Conservation (phyloP, 2,888 invertebrate species). For the Tanytarsus gracilentus region DNA sequence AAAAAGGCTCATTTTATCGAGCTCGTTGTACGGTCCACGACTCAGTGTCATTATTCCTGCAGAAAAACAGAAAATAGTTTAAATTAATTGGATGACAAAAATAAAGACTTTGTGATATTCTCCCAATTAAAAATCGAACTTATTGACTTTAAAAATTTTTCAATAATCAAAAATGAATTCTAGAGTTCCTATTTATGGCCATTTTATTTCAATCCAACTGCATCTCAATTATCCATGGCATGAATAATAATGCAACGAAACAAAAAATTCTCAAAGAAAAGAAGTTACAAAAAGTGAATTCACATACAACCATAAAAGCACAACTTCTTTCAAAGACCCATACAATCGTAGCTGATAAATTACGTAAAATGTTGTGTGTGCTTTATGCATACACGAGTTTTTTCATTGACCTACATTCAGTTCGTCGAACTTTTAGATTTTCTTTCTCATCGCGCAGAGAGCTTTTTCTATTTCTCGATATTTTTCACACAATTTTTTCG, state of each 20-base stretch:
- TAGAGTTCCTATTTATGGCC: no score
- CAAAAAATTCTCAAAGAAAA: no score
- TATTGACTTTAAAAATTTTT: no score
- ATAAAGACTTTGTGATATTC: no score
- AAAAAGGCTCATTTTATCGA: slow-evolving; percentile 98
- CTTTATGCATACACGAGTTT: slow-evolving; percentile 20
- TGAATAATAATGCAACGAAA: no score
- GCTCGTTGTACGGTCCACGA: slow-evolving; percentile 89
- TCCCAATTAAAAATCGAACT: no score
- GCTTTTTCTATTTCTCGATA: slow-evolving; percentile 8
- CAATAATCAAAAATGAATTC: no score
- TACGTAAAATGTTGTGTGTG: slow-evolving; percentile 20
- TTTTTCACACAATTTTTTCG: no score
- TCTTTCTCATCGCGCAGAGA: slow-evolving; percentile 4
- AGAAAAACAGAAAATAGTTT: slow-evolving; percentile 34
- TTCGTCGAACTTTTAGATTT: slow-evolving; percentile 20
- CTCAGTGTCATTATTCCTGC: slow-evolving; percentile 96
- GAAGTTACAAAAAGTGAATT: no score
- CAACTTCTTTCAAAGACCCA: not conserved
- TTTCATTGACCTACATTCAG: slow-evolving; percentile 28
- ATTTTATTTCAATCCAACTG: no score
- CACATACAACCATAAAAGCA: not conserved
- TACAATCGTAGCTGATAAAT: slow-evolving; percentile 8
- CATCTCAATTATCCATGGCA: no score
- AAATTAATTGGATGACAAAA: no score